phyloP scores from a whole-genome alignment of 2,888 invertebrate species.

The Eupeodes luniger region DNA sequence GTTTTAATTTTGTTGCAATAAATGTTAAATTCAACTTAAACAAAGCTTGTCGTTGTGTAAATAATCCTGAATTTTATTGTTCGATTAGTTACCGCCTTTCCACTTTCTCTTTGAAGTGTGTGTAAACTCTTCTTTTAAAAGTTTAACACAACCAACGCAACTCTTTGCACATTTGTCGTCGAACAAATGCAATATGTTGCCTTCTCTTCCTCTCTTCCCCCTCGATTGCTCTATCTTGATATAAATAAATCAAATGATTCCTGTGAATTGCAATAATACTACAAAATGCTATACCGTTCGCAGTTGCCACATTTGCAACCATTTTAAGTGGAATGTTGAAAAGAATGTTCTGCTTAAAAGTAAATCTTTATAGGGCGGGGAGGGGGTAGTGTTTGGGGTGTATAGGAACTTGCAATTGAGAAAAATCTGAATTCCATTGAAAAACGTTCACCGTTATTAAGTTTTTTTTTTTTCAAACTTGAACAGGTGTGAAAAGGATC shows the following conservation, averaged over 20 bases:
- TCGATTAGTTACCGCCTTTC: neutral
- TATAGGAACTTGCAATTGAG: neutral
- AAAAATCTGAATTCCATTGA: constrained; percentile 42
- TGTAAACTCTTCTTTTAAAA: constrained; percentile 47
- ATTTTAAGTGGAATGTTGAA: constrained; percentile 28
- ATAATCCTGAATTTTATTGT: neutral
- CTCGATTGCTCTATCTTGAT: neutral
- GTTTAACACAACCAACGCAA: constrained; percentile 35
- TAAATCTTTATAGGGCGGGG: neutral
- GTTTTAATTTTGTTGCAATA: too few relatives aligned
- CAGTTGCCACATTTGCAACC: constrained; percentile 32
- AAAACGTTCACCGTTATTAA: constrained; percentile 23
- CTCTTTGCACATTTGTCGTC: neutral
- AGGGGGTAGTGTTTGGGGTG: neutral
- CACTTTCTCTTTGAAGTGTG: constrained; percentile 12
- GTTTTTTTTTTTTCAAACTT: constrained; percentile 29
- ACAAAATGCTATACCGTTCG: constrained; percentile 31
- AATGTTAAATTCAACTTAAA: too few relatives aligned
- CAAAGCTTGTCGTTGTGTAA: neutral
- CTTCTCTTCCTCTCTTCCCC: neutral
- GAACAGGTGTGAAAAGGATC: constrained; percentile 69
- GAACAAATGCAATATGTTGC: neutral
- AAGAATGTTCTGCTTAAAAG: constrained; percentile 18
- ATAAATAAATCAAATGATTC: constrained; percentile 7
- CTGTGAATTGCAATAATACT: constrained; percentile 52